These are phyloP conservation scores for Semicossyphus pulcher DNA, from an alignment of 2,113 vertebrate species.

Conservation along the genomic window DNA sequence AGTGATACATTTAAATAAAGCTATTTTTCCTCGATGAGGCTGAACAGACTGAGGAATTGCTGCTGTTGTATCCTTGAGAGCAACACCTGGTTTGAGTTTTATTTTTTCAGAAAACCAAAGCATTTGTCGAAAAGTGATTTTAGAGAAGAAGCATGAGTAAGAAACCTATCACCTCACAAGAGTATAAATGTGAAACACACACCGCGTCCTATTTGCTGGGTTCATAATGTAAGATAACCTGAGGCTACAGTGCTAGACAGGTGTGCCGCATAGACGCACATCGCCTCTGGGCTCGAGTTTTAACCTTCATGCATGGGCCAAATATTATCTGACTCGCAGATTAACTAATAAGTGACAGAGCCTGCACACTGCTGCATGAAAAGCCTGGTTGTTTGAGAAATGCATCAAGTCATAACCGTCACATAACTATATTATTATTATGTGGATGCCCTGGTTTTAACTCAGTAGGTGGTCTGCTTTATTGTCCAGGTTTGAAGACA, in stretches of 20 bases:
- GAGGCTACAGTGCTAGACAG: conserved; percentile 74
- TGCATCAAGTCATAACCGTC: background rate
- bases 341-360: conserved; percentile 21
- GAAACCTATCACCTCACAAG: conserved; percentile 27
- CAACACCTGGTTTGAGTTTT: conserved; percentile 46
- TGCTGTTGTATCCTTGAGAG: conserved; percentile 2
- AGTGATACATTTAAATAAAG: conserved; percentile 4
- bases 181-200: conserved; percentile 54
- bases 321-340: conserved; percentile 40
- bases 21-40: background rate
- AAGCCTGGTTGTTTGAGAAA: conserved; percentile 3
- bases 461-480: conserved; percentile 60
- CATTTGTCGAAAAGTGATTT: background rate
- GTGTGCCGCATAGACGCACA: conserved; percentile 70
- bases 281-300: conserved; percentile 59
- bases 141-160: conserved; percentile 5
- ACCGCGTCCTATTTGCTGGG: conserved; percentile 34
- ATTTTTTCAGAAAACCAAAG: background rate
- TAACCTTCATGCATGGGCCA: conserved; percentile 41
- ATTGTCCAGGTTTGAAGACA: conserved; percentile 56
- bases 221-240: conserved; percentile 50
- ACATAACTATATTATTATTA: conserved; percentile 22
- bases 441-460: conserved; percentile 7
- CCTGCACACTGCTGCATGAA: background rate
- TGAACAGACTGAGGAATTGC: background rate